Base-by-base conservation (phyloP, 2,797 vertebrate genomes). In the Pygocentrus nattereri region DNA sequence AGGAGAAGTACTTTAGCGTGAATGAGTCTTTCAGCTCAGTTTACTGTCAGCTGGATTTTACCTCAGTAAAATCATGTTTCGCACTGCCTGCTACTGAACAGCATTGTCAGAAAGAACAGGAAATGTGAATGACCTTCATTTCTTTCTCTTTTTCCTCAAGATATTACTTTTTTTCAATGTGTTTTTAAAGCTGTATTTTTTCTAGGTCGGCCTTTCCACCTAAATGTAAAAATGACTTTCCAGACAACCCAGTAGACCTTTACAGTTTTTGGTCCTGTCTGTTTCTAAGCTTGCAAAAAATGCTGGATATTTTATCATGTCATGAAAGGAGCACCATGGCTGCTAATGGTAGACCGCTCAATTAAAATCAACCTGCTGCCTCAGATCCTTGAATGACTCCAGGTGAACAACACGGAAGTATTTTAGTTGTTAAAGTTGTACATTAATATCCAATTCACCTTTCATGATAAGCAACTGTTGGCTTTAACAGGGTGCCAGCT, bases 401-500 rank as follows among this genome's bases (percentile, higher is more conserved):
- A 65, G 16, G 67, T 84, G 80, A 89, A 86, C 86, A 78, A 82
- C 87, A 89, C 88, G 92, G 91, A 90, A 87, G 86, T 84, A 86
- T 85, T 89, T 89, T 91, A 92, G 93, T 92, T 92, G 92, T 73
- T 54, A 54, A 72, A 2, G 90, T 80, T 81, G 80, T 86, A 89
- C 89, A 88, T 89, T 91, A 91, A 93, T 92, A 91, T 87, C 88
- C 88, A 89, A 87, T 90, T 88, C 41, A 87, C 86, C 88, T 78
- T 87, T 87, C 73, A 59, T 79, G 85, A 88, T 90, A 89, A 92
- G 89, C 88, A 90, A 89, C 90, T 87, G 76, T 82, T 4, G 87
- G 87, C 83, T 86, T 86, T 78, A 73, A 64, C 21, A 58, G 49
- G 27, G 54, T 75, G n/a, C 68, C 67, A 34, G 78, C 41, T 74